Percentiles rank a stretch among this genome's conserved stretches.
Evolutionary conservation across 2,113 vertebrate genomes (phyloP).

Genomic region (Zosterops borbonicus): DNA sequence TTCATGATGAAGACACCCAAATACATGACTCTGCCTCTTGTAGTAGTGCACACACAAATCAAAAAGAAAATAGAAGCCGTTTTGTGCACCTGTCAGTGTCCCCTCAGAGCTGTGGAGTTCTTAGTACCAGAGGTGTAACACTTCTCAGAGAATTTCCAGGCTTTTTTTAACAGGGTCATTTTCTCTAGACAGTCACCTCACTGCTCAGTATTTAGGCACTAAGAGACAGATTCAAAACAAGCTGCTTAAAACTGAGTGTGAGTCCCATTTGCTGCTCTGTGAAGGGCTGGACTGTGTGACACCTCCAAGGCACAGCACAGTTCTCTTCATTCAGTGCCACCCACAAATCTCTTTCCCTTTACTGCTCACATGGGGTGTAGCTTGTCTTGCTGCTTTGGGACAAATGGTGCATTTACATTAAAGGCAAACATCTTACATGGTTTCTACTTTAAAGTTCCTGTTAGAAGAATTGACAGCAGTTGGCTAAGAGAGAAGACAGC

Average conservation of each 20-base stretch:
- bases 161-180: background rate
- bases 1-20: background rate
- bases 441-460: background rate
- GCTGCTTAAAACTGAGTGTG: background rate
- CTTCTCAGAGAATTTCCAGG: background rate
- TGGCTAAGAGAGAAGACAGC: background rate
- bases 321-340: background rate
- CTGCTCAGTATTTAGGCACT: background rate
- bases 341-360: background rate
- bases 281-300: background rate
- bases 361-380: background rate
- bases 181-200: background rate
- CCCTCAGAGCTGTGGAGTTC: background rate
- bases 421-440: background rate
- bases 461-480: background rate
- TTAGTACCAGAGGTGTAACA: background rate
- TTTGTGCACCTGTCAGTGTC: background rate
- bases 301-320: accelerated
- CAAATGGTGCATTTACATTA: background rate
- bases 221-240: background rate
- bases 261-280: background rate
- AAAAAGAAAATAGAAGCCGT: background rate
- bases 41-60: background rate
- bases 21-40: background rate
- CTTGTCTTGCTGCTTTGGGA: background rate